These are phyloP conservation scores for Zophobas morio DNA, from an alignment of 1,140 invertebrate species.

Conservation along the genomic window DNA sequence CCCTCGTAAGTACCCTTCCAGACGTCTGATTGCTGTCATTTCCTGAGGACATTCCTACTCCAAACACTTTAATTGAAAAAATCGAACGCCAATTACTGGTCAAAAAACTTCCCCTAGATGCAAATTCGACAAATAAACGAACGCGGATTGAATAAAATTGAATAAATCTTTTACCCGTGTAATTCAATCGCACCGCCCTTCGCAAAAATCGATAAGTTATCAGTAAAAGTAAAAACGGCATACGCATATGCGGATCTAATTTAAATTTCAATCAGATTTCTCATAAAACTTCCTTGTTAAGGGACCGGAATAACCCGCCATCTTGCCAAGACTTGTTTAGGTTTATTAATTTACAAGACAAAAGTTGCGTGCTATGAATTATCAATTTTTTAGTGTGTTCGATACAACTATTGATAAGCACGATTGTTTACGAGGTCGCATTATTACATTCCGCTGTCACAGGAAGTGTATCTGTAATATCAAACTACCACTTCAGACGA, in stretches of 20 bases:
- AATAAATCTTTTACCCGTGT: constrained; percentile 1
- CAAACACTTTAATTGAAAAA: no score
- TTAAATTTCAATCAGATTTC: constrained; percentile 9
- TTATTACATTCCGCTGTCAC: neutral
- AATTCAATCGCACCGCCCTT: neutral
- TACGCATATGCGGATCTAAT: constrained; percentile 6
- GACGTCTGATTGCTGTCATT: no score
- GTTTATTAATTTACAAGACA: no score
- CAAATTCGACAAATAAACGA: constrained; percentile 10
- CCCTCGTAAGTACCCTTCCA: neutral
- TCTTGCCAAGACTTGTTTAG: no score
- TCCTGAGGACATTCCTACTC: no score
- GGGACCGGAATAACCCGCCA: no score
- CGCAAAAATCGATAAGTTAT: constrained; percentile 2
- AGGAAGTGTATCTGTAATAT: neutral
- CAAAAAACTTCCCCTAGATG: neutral
- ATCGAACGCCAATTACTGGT: no score
- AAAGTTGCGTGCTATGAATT: no score
- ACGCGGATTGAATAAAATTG: constrained; percentile 3
- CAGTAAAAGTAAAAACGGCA: neutral
- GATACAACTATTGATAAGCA: no score
- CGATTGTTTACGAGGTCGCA: no score
- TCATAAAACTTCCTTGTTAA: neutral
- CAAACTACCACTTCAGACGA: neutral
- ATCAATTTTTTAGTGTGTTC: no score